Evolutionary conservation across 1,140 invertebrate genomes (phyloP).

Genomic region (Homalodisca vitripennis): DNA sequence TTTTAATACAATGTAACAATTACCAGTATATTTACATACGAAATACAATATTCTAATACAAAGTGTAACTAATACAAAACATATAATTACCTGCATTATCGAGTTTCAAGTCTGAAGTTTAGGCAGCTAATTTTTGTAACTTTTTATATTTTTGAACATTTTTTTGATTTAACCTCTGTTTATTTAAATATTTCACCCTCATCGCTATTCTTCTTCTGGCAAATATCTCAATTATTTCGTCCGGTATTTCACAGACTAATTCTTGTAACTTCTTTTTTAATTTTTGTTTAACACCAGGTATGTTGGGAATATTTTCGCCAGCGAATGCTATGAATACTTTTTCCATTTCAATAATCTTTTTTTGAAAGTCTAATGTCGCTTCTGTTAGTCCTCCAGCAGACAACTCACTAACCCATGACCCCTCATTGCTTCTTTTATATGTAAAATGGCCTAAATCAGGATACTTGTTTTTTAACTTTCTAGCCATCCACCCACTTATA

Average conservation of each 20-base stretch:
- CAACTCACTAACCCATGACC: background rate
- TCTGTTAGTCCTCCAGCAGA: slow-evolving; percentile 7
- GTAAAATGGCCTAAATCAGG: background rate
- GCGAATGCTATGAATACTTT: background rate
- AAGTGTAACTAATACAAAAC: no score
- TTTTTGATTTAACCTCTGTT: background rate
- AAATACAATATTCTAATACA: no score
- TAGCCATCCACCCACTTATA: slow-evolving; percentile 9
- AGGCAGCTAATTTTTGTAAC: background rate
- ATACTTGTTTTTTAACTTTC: slow-evolving; percentile 13
- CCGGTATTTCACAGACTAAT: background rate
- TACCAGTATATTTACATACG: background rate
- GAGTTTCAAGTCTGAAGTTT: background rate
- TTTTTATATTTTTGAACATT: background rate
- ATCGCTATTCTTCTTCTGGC: background rate
- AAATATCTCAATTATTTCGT: background rate
- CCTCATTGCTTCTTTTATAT: background rate
- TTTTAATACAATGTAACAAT: background rate
- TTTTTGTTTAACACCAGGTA: background rate
- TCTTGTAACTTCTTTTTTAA: background rate
- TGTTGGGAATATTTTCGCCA: background rate
- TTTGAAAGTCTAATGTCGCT: background rate
- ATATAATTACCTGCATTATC: background rate
- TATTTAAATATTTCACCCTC: background rate
- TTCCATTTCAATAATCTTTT: background rate